These are phyloP conservation scores for Trichomycterus rosablanca DNA, from an alignment of 2,113 vertebrate species.

Conservation along the genomic window DNA sequence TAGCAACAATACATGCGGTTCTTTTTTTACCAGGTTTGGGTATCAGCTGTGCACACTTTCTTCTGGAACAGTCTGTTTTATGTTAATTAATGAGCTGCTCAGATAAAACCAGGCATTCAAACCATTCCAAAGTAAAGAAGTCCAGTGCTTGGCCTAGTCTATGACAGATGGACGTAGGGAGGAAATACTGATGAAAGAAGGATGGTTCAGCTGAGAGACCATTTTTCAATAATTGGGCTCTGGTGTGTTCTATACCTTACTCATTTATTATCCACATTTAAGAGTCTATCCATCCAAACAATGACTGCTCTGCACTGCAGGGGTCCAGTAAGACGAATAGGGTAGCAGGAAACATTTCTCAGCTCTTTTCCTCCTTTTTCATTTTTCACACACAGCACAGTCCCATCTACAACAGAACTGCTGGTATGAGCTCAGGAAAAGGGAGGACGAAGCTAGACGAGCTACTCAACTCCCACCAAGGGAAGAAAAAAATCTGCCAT, in stretches of 20 bases:
- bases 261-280: constrained; percentile 71
- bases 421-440: background rate
- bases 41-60: background rate
- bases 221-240: constrained; percentile 60
- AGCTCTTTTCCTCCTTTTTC: constrained; percentile 8
- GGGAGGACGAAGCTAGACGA: background rate
- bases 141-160: background rate
- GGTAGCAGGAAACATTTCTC: constrained; percentile 34
- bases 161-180: constrained; percentile 1
- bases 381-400: constrained; percentile 1
- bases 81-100: background rate
- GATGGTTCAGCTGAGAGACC: constrained; percentile 58
- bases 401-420: constrained; percentile 5
- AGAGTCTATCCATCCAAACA: constrained; percentile 66
- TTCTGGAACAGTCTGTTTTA: background rate
- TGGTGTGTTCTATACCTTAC: constrained; percentile 49
- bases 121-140: constrained; percentile 18
- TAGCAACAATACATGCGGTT: background rate
- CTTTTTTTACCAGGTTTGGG: background rate
- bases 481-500: background rate
- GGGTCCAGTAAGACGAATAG: constrained; percentile 46
- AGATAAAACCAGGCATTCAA: constrained; percentile 2
- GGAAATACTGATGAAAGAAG: constrained; percentile 41
- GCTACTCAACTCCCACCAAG: background rate
- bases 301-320: constrained; percentile 41